phyloP scores from a whole-genome alignment of 92 coral and sea anemone genomes.

The Muricea muricata region DNA sequence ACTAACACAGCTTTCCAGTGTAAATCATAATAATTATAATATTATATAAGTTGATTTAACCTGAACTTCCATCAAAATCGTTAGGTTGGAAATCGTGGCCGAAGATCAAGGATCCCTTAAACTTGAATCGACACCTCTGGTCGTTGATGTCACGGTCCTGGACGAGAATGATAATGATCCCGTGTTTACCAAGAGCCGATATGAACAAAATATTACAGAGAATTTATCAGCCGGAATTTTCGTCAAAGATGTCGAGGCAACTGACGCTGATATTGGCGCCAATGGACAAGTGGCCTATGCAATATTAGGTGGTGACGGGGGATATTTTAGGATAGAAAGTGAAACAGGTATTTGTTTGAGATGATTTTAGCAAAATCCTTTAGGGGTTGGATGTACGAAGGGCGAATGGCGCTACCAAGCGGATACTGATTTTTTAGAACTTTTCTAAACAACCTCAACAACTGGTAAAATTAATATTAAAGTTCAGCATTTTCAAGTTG shows the following conservation, averaged over 20 bases:
- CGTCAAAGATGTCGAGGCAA: conserved; percentile 77
- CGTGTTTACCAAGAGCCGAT: conserved; percentile 55
- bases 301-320: conserved; percentile 60
- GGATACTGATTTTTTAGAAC: too few species aligned
- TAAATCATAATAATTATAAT: too few species aligned
- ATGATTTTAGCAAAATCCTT: too few species aligned
- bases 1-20: background rate
- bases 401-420: too few species aligned
- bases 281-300: conserved; percentile 79
- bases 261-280: conserved; percentile 74
- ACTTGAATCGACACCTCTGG: conserved; percentile 57
- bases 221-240: conserved; percentile 81
- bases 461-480: too few species aligned
- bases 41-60: too few species aligned
- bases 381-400: too few species aligned
- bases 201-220: conserved; percentile 71
- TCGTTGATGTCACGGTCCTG: conserved; percentile 68
- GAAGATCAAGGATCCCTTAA: conserved; percentile 78
- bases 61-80: background rate
- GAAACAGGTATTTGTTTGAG: conserved; percentile 65
- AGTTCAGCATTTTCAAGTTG: too few species aligned
- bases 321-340: conserved; percentile 67
- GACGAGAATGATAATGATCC: conserved; percentile 92
- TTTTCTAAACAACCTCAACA: too few species aligned
- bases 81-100: conserved; percentile 61